Conservation (phyloP, 1,140 invertebrate species). For the Gonioctena quinquepunctata region DNA sequence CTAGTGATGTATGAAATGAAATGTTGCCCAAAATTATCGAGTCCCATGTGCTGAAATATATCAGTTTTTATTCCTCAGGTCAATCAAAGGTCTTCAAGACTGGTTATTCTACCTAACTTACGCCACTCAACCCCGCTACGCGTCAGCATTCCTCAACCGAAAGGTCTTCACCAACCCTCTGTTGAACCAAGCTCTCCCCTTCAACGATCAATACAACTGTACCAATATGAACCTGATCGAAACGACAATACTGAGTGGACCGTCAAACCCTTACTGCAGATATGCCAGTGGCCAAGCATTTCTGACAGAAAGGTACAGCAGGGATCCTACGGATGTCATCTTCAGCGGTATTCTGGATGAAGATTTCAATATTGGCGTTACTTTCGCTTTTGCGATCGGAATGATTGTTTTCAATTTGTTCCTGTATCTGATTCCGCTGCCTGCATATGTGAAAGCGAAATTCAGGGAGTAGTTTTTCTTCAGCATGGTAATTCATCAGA, state of each 20-base stretch:
- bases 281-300: slow-evolving; percentile 69
- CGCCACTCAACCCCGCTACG: slow-evolving; percentile 76
- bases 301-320: slow-evolving; percentile 72
- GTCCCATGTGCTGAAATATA: no score
- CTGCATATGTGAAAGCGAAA: slow-evolving; percentile 85
- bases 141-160: slow-evolving; percentile 71
- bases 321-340: slow-evolving; percentile 64
- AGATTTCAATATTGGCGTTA: slow-evolving; percentile 80
- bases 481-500: no score
- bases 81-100: slow-evolving; percentile 73
- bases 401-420: slow-evolving; percentile 83
- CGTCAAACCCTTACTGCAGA: slow-evolving; percentile 53
- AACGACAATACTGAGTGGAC: slow-evolving; percentile 55
- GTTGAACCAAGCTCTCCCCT: slow-evolving; percentile 59
- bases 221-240: slow-evolving; percentile 59
- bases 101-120: slow-evolving; percentile 82
- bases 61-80: slow-evolving; percentile 57
- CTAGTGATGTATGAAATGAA: no score
- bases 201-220: slow-evolving; percentile 60
- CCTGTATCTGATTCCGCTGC: slow-evolving; percentile 82
- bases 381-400: slow-evolving; percentile 79
- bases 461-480: slow-evolving; percentile 83
- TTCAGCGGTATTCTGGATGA: slow-evolving; percentile 67
- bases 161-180: slow-evolving; percentile 66
- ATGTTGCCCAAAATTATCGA: no score